These are phyloP conservation scores for Eurosta solidaginis DNA, from an alignment of 1,140 invertebrate species.

Conservation along the genomic window DNA sequence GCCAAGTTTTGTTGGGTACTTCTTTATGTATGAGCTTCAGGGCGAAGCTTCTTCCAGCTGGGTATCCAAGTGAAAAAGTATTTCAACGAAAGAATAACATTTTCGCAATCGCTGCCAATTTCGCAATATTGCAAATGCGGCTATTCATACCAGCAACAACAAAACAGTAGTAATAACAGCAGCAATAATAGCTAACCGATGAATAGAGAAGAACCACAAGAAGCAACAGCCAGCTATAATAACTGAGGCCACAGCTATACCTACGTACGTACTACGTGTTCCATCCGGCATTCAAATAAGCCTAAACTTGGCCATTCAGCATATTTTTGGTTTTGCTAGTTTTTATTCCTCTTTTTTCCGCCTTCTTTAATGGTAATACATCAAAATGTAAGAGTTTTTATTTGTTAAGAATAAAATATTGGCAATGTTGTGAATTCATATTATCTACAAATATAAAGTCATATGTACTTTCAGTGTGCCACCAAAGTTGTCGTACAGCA, in stretches of 20 bases:
- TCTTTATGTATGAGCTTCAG: not conserved
- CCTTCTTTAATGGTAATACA: not conserved
- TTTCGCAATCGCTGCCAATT: constrained; percentile 13
- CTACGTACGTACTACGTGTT: no score
- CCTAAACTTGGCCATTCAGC: not conserved
- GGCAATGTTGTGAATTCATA: not conserved
- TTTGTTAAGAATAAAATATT: not conserved
- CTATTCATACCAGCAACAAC: constrained; percentile 18
- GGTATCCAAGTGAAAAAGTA: not conserved
- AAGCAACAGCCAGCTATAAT: not conserved
- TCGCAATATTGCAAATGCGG: constrained; percentile 14
- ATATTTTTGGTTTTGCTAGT: not conserved
- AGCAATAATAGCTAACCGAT: constrained; percentile 13
- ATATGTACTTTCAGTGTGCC: not conserved
- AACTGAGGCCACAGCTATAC: not conserved
- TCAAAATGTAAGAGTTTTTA: not conserved
- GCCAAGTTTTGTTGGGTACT: no score
- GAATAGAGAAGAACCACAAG: not conserved
- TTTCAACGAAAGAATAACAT: not conserved
- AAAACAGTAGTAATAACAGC: not conserved
- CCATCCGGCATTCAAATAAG: constrained; percentile 10
- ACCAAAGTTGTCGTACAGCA: no score
- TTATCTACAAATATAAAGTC: no score
- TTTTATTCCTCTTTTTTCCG: not conserved
- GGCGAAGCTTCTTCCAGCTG: not conserved